These are phyloP conservation scores for Xestia rhomboidea DNA, from an alignment of 2,888 invertebrate species.

Conservation along the genomic window DNA sequence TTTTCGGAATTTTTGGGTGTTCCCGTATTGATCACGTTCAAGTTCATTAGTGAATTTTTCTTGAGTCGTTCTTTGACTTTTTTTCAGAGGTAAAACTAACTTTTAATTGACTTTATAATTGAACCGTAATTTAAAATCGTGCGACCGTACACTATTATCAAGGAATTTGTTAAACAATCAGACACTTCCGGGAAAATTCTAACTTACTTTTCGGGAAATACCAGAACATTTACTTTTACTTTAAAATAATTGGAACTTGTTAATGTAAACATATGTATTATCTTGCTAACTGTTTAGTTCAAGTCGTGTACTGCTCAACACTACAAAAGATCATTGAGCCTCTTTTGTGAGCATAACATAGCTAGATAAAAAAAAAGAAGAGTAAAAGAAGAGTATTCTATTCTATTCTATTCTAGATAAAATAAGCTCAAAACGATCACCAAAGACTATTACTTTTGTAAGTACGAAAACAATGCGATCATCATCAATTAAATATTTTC, in stretches of 20 bases:
- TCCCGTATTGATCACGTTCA: too few relatives aligned
- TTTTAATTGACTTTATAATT: background rate
- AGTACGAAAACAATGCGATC: background rate
- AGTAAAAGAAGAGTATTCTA: too few relatives aligned
- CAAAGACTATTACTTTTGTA: too few relatives aligned
- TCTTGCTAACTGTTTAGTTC: background rate
- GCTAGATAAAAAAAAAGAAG: background rate
- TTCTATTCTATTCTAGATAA: too few relatives aligned
- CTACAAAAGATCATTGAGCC: background rate
- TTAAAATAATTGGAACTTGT: background rate
- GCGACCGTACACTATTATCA: constrained; percentile 6
- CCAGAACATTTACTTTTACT: background rate
- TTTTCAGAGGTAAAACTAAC: too few relatives aligned
- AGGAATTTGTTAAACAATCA: constrained; percentile 17
- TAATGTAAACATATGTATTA: background rate
- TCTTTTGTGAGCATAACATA: background rate
- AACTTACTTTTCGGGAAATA: background rate
- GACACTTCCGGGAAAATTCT: background rate
- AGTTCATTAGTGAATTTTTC: background rate
- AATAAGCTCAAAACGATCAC: too few relatives aligned
- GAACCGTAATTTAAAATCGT: background rate
- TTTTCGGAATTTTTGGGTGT: too few relatives aligned
- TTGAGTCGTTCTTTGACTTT: background rate
- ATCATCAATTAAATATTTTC: background rate
- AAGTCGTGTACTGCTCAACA: too few relatives aligned